These are phyloP conservation scores for Tipula helvola DNA, from an alignment of 2,888 invertebrate species.

Conservation along the genomic window DNA sequence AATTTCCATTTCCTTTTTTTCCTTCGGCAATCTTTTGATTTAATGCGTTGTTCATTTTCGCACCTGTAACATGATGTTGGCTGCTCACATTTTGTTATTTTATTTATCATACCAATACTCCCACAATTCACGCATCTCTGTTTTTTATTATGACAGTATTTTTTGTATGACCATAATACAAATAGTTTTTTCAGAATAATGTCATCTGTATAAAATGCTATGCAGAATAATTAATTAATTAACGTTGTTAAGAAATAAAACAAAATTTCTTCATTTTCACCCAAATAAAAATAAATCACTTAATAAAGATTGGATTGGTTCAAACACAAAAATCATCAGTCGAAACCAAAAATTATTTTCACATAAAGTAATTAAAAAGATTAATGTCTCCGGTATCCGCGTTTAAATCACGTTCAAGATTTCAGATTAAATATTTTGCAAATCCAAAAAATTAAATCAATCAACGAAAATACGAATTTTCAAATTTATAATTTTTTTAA, in stretches of 20 bases:
- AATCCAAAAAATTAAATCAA: background rate
- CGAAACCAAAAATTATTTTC: background rate
- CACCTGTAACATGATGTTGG: too few species aligned
- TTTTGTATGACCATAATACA: too few species aligned
- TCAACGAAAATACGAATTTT: background rate
- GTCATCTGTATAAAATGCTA: too few species aligned
- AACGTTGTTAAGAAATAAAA: background rate
- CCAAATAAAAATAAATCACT: background rate
- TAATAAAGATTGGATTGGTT: background rate
- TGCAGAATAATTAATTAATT: background rate
- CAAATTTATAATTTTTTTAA: background rate
- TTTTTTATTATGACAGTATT: too few species aligned
- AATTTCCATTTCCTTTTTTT: too few species aligned
- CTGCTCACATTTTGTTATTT: too few species aligned
- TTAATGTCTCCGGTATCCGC: background rate
- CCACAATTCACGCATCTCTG: too few species aligned
- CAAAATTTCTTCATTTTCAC: background rate
- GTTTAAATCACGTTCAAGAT: background rate
- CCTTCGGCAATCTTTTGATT: too few species aligned
- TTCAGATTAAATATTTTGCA: background rate
- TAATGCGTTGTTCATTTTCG: too few species aligned
- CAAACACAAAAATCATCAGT: background rate
- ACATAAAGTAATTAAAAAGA: background rate
- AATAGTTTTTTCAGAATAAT: too few species aligned
- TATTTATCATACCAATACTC: too few species aligned